Evolutionary conservation across 2,113 vertebrate species (phyloP).

Genomic region (Callithrix jacchus): DNA sequence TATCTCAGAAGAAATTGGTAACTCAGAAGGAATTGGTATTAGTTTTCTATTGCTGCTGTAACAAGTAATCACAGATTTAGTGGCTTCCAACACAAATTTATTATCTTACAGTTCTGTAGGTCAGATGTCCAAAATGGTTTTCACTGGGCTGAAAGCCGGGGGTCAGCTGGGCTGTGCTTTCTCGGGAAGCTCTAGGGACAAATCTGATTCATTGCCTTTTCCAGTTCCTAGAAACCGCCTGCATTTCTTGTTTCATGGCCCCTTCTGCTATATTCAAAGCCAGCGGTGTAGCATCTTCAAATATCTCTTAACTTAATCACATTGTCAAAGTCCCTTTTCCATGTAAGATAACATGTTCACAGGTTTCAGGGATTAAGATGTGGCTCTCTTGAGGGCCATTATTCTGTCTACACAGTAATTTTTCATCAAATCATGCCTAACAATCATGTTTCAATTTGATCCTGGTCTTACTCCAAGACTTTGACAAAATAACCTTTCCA

Average conservation of each 20-base stretch:
- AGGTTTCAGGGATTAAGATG: not conserved
- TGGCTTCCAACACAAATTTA: not conserved
- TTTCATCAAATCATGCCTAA: conserved; percentile 1
- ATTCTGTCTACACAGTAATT: not conserved
- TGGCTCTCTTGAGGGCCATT: no score
- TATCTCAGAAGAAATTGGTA: not conserved
- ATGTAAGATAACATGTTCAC: not conserved
- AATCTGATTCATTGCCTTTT: not conserved
- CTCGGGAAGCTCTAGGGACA: not conserved
- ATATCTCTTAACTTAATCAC: not conserved
- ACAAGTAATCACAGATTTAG: not conserved
- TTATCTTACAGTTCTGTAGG: not conserved
- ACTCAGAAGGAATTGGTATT: not conserved
- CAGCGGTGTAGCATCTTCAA: not conserved
- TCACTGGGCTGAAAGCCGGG: not conserved
- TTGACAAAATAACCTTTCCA: conserved; percentile 13
- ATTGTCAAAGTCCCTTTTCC: not conserved
- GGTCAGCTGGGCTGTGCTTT: not conserved
- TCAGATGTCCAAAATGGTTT: not conserved
- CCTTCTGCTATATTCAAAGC: not conserved
- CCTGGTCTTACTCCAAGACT: conserved; percentile 14
- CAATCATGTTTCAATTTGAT: not conserved
- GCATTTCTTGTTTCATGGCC: not conserved
- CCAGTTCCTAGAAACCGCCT: not conserved
- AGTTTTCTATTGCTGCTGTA: not conserved